Evolutionary conservation across 53 echinoderm and acorn worm species (phyloP).

Genomic region (Astropecten irregularis): DNA sequence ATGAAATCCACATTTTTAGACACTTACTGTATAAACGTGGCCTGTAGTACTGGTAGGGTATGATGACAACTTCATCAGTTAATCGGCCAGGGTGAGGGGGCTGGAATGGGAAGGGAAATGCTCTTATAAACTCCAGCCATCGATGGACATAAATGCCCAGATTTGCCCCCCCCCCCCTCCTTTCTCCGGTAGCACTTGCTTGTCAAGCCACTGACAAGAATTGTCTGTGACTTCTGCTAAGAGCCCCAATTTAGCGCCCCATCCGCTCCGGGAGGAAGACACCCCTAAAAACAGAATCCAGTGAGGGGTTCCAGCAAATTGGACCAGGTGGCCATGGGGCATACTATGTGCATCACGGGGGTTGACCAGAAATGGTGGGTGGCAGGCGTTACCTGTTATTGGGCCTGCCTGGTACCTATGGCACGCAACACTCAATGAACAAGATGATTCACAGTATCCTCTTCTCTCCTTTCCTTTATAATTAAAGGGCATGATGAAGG

Average conservation of each 20-base stretch:
- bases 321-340: constrained; percentile 43
- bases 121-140: too few species aligned
- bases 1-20: too few species aligned
- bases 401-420: constrained; percentile 48
- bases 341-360: constrained; percentile 34
- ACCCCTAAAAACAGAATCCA: constrained; percentile 47
- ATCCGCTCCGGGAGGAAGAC: constrained; percentile 43
- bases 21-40: too few species aligned
- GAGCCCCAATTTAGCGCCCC: constrained; percentile 44
- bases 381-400: constrained; percentile 59
- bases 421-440: constrained; percentile 32
- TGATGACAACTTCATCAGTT: too few species aligned
- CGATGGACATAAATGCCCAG: too few species aligned
- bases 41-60: too few species aligned
- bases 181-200: background rate
- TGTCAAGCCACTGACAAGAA: constrained; percentile 36
- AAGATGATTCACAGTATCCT: constrained; percentile 47
- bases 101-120: too few species aligned
- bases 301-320: constrained; percentile 25
- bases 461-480: too few species aligned
- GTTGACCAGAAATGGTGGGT: constrained; percentile 47
- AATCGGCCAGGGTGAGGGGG: too few species aligned
- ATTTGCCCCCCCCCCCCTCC: background rate
- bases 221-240: constrained; percentile 32
- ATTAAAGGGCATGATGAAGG: too few species aligned